A percentile compares a stretch with the other conserved stretches of the same genome.
Evolutionary conservation across 92 coral and sea anemone species (phyloP).

Genomic region (Nematostella vectensis): DNA sequence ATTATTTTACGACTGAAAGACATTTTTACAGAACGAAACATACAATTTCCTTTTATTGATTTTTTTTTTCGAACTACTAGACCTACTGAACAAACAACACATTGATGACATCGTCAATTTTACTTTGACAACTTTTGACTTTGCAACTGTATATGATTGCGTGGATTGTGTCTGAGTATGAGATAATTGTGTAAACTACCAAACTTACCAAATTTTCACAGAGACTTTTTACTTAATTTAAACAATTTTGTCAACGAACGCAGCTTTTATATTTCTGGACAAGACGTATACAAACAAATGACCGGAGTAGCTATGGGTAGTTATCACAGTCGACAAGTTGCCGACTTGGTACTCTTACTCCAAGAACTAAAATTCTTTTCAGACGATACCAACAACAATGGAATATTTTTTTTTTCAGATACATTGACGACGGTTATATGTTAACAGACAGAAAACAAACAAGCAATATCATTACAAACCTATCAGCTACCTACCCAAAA

Average conservation of each 20-base stretch:
- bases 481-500: background rate
- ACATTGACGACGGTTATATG: background rate
- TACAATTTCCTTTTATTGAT: conserved; percentile 23
- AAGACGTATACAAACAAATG: conserved; percentile 18
- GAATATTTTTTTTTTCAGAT: conserved; percentile 2
- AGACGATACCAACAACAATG: conserved; percentile 2
- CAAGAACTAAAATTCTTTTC: conserved; percentile 23
- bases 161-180: no score
- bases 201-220: conserved; percentile 5
- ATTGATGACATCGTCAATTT: conserved; percentile 11
- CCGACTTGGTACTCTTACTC: conserved; percentile 31
- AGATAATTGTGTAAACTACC: conserved; percentile 48
- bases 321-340: conserved; percentile 34
- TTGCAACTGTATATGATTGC: conserved; percentile 31
- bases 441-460: background rate
- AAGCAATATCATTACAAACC: background rate
- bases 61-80: conserved; percentile 13
- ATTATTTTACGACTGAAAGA: conserved; percentile 24
- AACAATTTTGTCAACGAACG: conserved; percentile 19
- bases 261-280: conserved; percentile 15
- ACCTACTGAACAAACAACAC: background rate
- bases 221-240: conserved; percentile 31
- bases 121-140: conserved; percentile 18
- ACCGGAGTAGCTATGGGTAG: conserved; percentile 41
- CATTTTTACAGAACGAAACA: conserved; percentile 9